A percentile compares a stretch with the other conserved stretches of the same genome.
phyloP scores from a whole-genome alignment of 2,888 invertebrate genomes.

The Ectemnius lituratus region DNA sequence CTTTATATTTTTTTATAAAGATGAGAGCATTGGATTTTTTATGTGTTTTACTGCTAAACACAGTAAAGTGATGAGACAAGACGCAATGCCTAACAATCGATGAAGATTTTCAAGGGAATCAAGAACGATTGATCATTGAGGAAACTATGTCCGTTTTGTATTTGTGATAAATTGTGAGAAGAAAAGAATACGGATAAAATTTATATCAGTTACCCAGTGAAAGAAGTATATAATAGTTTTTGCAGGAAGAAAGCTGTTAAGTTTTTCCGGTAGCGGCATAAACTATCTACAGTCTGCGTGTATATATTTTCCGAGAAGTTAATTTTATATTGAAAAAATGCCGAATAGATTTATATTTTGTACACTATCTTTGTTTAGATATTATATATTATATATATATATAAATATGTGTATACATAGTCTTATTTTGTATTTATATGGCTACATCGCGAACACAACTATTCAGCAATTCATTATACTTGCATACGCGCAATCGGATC shows the following conservation, averaged over 20 bases:
- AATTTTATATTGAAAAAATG: slow-evolving; percentile 53
- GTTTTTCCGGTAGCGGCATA: slow-evolving; percentile 50
- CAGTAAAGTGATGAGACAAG: slow-evolving; percentile 20
- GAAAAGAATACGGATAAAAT: slow-evolving; percentile 26
- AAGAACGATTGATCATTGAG: slow-evolving; percentile 13
- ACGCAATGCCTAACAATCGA: not conserved
- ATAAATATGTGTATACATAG: slow-evolving; percentile 47
- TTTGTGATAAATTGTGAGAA: slow-evolving; percentile 42
- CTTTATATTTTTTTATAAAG: slow-evolving; percentile 49
- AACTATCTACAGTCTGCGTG: slow-evolving; percentile 39
- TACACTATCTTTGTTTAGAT: slow-evolving; percentile 57
- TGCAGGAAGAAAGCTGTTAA: slow-evolving; percentile 51
- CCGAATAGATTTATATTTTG: slow-evolving; percentile 66
- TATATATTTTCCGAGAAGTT: slow-evolving; percentile 51
- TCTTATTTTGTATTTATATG: slow-evolving; percentile 62
- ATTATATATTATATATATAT: slow-evolving; percentile 36
- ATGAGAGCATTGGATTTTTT: slow-evolving; percentile 41
- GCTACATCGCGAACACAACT: slow-evolving; percentile 32
- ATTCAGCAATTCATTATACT: slow-evolving; percentile 49
- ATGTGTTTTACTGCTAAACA: slow-evolving; percentile 51
- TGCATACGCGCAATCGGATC: slow-evolving; percentile 36
- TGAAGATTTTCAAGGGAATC: slow-evolving; percentile 2
- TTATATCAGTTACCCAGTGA: slow-evolving; percentile 65
- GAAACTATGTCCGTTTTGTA: slow-evolving; percentile 21
- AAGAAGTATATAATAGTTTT: slow-evolving; percentile 54